Evolutionary conservation across 2,113 vertebrate species (phyloP), one percentile per base, ranked within the genome.

Genomic region (Seriola aureovittata): DNA sequence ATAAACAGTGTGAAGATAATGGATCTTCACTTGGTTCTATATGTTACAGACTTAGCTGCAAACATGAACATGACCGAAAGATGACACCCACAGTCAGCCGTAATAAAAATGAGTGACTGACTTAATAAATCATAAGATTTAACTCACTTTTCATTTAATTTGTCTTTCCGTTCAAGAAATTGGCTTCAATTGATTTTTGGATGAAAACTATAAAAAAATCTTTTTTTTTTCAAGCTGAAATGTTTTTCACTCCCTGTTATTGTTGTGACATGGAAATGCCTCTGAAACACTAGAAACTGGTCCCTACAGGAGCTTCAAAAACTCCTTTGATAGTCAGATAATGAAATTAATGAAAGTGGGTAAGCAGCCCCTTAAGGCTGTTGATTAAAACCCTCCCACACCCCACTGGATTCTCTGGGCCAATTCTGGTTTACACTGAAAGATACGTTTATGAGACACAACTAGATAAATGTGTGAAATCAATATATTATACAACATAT

Each of bases 261-360:
- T 67, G 38, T 58, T 65, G 50, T 67, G 62, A 73, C n/a, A 12
- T 9, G 40, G 11, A 58, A 48, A 64, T 21, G 13, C 50, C n/a
- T 34, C 12, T 65, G 42, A 44, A 78, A 48, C n/a, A 70, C 48
- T 57, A 75, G 32, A 52, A 34, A 54, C 6, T 0, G 4, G 25
- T 63, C 59, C 77, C 73, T 0, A 3, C 48, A 46, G 82, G 65
- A 75, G 42, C 13, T 87, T 73, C 44, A 59, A 67, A 78, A 54
- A 13, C 63, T 44, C 42, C 32, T 73, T 52, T 78, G 57, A 60
- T 63, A 58, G 65, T 72, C 69, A 46, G 5, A 19, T 80, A 65
- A 78, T 66, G 21, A 71, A 34, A 62, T 82, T 63, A 78, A 82
- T 88, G 59, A 72, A 75, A 83, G 74, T 80, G 44, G 38, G 19